A percentile compares a stretch with the other conserved stretches of the same genome.
These are phyloP conservation scores for Oplegnathus fasciatus DNA, from an alignment of 2,113 vertebrate genomes.

Conservation along the genomic window DNA sequence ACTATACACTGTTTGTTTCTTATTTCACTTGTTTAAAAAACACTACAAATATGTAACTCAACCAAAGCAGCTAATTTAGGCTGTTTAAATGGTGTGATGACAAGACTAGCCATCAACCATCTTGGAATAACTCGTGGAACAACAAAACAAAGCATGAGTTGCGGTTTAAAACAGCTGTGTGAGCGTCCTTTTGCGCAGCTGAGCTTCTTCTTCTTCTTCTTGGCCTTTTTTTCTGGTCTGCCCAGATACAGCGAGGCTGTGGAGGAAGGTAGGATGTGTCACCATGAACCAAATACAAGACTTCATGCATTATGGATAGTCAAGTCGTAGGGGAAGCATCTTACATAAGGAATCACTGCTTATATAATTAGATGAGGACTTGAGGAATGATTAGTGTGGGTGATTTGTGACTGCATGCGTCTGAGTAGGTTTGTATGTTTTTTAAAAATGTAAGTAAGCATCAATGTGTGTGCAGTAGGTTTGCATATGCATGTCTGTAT, in stretches of 20 bases:
- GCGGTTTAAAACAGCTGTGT: background rate
- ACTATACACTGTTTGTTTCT: background rate
- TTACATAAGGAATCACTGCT: conserved; percentile 72
- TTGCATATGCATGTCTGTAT: conserved; percentile 23
- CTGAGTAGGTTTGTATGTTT: conserved; percentile 34
- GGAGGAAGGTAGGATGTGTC: conserved; percentile 72
- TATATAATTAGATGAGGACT: conserved; percentile 71
- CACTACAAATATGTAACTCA: background rate
- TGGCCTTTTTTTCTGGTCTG: conserved; percentile 43
- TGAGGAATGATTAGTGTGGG: conserved; percentile 51
- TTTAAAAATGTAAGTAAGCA: conserved; percentile 22
- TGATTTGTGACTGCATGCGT: conserved; percentile 50
- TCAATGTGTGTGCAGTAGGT: conserved; percentile 7
- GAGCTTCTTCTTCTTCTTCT: conserved; percentile 11
- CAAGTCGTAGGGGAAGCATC: conserved; percentile 58
- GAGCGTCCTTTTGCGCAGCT: background rate
- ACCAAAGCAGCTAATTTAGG: background rate
- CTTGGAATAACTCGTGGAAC: background rate
- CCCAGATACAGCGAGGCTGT: conserved; percentile 50
- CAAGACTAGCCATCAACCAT: background rate
- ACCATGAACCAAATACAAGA: conserved; percentile 71
- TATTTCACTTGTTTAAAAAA: background rate
- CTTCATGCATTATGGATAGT: conserved; percentile 75
- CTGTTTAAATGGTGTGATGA: background rate
- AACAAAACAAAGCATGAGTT: too few relatives aligned